Evolutionary conservation across 1,140 invertebrate genomes (phyloP).

Genomic region (Drosophila kikkawai): DNA sequence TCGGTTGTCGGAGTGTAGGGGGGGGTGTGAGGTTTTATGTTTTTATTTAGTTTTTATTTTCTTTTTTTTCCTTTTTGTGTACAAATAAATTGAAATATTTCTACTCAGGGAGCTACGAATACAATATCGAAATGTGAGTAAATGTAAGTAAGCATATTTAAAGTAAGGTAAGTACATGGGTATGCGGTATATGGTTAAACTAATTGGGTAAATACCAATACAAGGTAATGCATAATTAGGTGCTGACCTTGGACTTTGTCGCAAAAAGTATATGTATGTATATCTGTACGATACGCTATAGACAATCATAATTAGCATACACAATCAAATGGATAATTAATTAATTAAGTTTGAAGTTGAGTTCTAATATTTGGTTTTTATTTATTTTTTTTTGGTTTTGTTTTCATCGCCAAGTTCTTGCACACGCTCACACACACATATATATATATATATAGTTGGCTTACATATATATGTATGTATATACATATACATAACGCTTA

Average conservation of each 20-base stretch:
- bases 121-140: slow-evolving; percentile 52
- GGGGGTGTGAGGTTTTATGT: slow-evolving; percentile 3
- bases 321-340: slow-evolving; percentile 58
- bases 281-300: slow-evolving; percentile 45
- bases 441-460: slow-evolving; percentile 47
- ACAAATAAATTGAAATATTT: slow-evolving; percentile 43
- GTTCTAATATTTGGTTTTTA: slow-evolving; percentile 19
- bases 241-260: slow-evolving; percentile 12
- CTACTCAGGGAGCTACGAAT: slow-evolving; percentile 49
- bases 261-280: slow-evolving; percentile 37
- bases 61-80: slow-evolving; percentile 5
- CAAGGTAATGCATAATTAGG: slow-evolving; percentile 23
- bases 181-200: slow-evolving; percentile 48
- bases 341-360: slow-evolving; percentile 40
- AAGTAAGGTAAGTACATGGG: slow-evolving; percentile 47
- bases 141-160: slow-evolving; percentile 47
- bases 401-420: slow-evolving; percentile 11
- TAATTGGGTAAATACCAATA: slow-evolving; percentile 46
- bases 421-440: slow-evolving; percentile 30
- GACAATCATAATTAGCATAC: slow-evolving; percentile 56
- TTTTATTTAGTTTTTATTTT: not conserved
- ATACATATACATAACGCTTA: slow-evolving; percentile 49
- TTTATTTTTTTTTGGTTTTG: slow-evolving; percentile 1
- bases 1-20: not conserved
- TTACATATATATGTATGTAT: slow-evolving; percentile 54